Base-by-base conservation (phyloP, 1,140 invertebrate genomes). In the Heterodera schachtii region DNA sequence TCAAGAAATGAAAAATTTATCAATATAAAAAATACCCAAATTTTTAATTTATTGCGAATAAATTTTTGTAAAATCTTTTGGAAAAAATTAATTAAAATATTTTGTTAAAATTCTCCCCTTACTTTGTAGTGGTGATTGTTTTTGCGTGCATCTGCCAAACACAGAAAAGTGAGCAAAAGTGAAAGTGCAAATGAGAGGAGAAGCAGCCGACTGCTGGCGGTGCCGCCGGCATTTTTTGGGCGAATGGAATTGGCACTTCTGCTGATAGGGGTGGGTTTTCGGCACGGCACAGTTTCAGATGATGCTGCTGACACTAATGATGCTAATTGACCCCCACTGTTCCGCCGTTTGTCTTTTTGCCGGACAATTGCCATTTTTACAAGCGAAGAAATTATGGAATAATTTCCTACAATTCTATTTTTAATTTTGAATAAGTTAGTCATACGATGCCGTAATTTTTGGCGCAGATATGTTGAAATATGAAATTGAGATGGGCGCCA, bases 71-170 rank as follows among this genome's bases (percentile, higher is more conserved):
- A 31, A 52, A 52, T 52, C 3, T 52, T 52, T 52, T 6, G 16
- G 16, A 52, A 52, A 52, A 8, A 5, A 11, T 52, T 6, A 52
- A 52, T 52, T 52, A 7, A 8, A 16, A 16, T 2, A 52, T 1
- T 1, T 52, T 52, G 31, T 31, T 31, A 31, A 31, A 0, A 31
- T 31, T 31, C 31, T 52, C 49, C 9, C 11, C 19, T 64, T 64
- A 64, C 57, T 64, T 64, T 71, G 69, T 71, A 71, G 69, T 71
- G 57, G 57, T 64, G 69, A 41, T 41, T 71, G 69, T n/a, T 71
- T 71, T 71, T 71, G 41, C 44, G 31, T 3, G 69, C 69, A 11
- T 41, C 69, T 11, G 41, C 21, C 69, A 71, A 71, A 4, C 57
- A 71, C 69, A 71, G 69, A 71, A 71, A 46, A 13, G 43, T n/a